Evolutionary conservation across 2,888 invertebrate species (phyloP).

Genomic region (Yponomeuta evonymella): DNA sequence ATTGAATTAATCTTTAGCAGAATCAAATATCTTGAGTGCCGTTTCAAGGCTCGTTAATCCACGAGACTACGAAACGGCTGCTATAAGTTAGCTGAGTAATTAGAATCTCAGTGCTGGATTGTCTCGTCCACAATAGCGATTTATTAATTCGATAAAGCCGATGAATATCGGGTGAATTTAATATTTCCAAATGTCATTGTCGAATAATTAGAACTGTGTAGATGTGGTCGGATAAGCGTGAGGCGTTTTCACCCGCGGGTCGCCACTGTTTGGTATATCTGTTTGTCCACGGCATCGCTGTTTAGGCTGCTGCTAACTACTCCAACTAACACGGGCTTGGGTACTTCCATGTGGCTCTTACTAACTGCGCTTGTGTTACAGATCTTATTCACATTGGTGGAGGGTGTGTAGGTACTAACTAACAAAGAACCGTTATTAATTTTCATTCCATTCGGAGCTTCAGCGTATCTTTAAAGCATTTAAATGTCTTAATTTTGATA

Average conservation of each 20-base stretch:
- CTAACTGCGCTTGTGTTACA: conserved; percentile 35
- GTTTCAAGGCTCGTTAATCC: conserved; percentile 41
- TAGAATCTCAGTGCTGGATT: conserved; percentile 57
- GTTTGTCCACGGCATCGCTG: conserved; percentile 30
- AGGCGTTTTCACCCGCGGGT: conserved; percentile 21
- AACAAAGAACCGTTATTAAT: background rate
- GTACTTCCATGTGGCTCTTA: conserved; percentile 32
- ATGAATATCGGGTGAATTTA: conserved; percentile 50
- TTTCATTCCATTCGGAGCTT: background rate
- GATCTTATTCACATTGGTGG: conserved; percentile 36
- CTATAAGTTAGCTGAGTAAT: conserved; percentile 47
- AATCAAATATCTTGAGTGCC: conserved; percentile 44
- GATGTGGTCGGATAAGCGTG: conserved; percentile 70
- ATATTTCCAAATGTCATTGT: conserved; percentile 49
- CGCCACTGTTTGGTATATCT: conserved; percentile 8
- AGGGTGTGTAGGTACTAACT: conserved; percentile 27
- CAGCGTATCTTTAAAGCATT: background rate
- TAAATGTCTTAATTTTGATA: conserved; percentile 1
- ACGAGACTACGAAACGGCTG: conserved; percentile 45
- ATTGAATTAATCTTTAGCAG: conserved; percentile 49
- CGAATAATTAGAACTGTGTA: conserved; percentile 37
- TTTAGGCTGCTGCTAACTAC: conserved; percentile 8
- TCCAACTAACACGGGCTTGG: conserved; percentile 32
- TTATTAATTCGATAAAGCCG: conserved; percentile 58
- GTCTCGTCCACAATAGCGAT: conserved; percentile 61